Evolutionary conservation across 2,113 vertebrate genomes (phyloP), one percentile per base, ranked within the genome.

Genomic region (Helogale parvula): DNA sequence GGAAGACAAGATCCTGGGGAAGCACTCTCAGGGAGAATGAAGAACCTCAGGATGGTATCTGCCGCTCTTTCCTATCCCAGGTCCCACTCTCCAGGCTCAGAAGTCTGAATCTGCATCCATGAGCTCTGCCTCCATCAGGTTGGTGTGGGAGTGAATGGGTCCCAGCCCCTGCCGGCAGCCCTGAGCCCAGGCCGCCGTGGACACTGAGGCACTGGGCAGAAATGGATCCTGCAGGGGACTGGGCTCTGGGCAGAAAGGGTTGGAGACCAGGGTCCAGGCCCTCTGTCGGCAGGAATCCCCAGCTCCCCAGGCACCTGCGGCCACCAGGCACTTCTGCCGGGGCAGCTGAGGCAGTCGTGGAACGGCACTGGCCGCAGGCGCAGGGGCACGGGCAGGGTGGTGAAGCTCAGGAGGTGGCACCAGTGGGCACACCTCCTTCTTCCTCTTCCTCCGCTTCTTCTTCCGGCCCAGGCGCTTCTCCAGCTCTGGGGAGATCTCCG

Each of bases 51-150:
- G 63, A 71, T 0, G 14, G 27, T 47, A 7, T 68, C 10, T 57
- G 47, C 41, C 93, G 45, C 71, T 83, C 72, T 57, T 77, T 68
- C 23, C 31, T n/a, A 57, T 77, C 47, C 50, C 79, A 60, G 85
- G 45, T 27, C 47, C 87, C 12, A 35, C 41, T 52, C 63, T 79
- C 35, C 50, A 0, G 76, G 17, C 4, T 98, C 97, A 99, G 93
- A 99, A 99, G 98, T 99, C 99, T 0, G 99, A 99, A 76, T 99
- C 99, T 0, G 99, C 98, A 0, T 99, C 99, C 99, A 99, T 99
- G 79, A 99, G 99, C 98, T 99, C 99, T 0, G 99, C 99, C 9
- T 99, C 99, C 99, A 99, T 99, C 86, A 99, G 98, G 98, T 99
- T 99, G 98, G 99, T 99, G 95, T 99, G 98, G 33, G 99, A 99